Percentiles rank a stretch among this genome's conserved stretches.
Conservation (phyloP, 2,888 invertebrate species). For the Ectemnius lituratus region DNA sequence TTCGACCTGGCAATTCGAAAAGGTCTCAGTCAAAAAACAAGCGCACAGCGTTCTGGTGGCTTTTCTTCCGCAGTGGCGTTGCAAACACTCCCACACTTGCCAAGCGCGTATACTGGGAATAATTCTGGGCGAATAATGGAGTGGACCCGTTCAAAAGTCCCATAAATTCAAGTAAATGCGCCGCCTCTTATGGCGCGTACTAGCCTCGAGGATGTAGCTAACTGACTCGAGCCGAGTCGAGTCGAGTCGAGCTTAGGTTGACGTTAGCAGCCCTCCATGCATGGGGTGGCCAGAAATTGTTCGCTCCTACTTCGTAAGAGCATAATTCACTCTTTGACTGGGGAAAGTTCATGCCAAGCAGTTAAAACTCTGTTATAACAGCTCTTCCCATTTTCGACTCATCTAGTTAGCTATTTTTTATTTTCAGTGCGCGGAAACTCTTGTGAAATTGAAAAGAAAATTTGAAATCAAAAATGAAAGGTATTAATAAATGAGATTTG, state of each 20-base stretch:
- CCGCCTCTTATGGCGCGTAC: constrained; percentile 28
- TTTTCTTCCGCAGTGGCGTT: neutral
- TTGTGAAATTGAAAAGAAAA: too few relatives aligned
- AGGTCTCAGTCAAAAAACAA: neutral
- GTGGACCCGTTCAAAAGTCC: constrained; percentile 71
- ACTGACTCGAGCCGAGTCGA: neutral
- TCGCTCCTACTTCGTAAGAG: too few relatives aligned
- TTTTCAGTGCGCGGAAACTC: too few relatives aligned
- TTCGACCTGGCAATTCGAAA: neutral
- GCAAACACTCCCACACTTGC: neutral
- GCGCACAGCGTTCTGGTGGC: neutral
- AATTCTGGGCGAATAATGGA: constrained; percentile 70
- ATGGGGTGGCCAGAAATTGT: too few relatives aligned
- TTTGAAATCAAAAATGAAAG: too few relatives aligned
- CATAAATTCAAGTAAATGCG: constrained; percentile 68
- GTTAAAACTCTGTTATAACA: too few relatives aligned
- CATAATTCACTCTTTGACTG: too few relatives aligned
- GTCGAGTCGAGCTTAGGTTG: constrained; percentile 27
- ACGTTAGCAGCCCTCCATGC: constrained; percentile 21
- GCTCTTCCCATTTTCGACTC: too few relatives aligned
- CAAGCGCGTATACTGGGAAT: constrained; percentile 55
- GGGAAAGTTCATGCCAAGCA: too few relatives aligned
- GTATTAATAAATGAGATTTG: too few relatives aligned
- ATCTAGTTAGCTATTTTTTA: too few relatives aligned
- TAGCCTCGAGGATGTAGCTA: constrained; percentile 24